These are phyloP conservation scores for Chionoecetes opilio DNA, from an alignment of 1,140 invertebrate genomes.

Conservation along the genomic window DNA sequence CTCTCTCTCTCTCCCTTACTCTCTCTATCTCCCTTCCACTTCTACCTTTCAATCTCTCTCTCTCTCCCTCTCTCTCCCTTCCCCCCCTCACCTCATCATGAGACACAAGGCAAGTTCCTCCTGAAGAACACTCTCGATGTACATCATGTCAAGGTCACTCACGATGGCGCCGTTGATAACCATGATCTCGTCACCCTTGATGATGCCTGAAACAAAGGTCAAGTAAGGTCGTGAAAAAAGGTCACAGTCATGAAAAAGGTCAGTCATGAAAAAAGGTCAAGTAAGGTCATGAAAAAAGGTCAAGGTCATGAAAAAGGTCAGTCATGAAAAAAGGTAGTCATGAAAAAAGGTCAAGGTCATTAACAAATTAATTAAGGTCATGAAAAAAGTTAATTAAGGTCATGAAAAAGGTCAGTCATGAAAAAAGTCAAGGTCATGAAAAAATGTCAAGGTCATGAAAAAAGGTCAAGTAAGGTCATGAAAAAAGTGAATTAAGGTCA, in stretches of 20 bases:
- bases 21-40: no score
- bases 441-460: no score
- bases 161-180: slow-evolving; percentile 99
- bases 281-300: neutral
- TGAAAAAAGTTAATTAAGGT: neutral
- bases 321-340: neutral
- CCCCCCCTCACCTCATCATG: slow-evolving; percentile 90
- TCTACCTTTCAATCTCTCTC: no score
- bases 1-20: no score
- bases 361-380: neutral
- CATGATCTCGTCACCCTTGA: slow-evolving; percentile 99
- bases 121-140: slow-evolving; percentile 96
- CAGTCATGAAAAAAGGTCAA: neutral
- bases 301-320: neutral
- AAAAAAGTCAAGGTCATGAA: no score
- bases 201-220: slow-evolving; percentile 93
- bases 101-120: slow-evolving; percentile 97
- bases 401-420: neutral
- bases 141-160: slow-evolving; percentile 99
- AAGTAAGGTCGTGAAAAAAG: neutral
- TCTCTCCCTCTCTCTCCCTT: no score
- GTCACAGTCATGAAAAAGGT: slow-evolving; percentile 37
- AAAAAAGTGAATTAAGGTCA: no score
- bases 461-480: no score
- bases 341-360: neutral